Evolutionary conservation across 2,113 vertebrate species (phyloP), one percentile per base, ranked within the genome.

Genomic region (Greenwoodochromis staneri): DNA sequence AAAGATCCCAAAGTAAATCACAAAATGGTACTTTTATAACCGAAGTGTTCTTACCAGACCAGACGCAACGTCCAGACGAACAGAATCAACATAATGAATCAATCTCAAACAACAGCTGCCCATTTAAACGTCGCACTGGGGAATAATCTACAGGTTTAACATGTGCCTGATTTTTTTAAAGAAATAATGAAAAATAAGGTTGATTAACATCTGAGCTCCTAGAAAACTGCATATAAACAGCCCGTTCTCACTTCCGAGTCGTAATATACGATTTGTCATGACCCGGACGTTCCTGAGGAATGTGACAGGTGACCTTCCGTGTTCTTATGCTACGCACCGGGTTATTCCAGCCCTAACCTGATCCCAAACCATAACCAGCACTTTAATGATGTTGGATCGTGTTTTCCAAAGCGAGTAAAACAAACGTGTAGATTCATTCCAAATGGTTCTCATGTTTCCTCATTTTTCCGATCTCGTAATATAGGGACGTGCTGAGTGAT

Each of bases 21-120:
- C 69, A 47, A 29, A 73, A 73, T 17, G 14, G 8, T 73, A 17
- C 38, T 45, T 45, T 73, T 73, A 45, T 29, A 47, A 45, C 40
- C 5, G 2, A 42, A 24, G 8, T 16, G 5, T 27, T 42, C n/a
- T 40, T 3, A 16, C 12, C 38, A 38, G 63, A n/a, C 17, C 17
- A 36, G 57, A 63, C 13, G 5, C 59, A 19, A 7, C 4, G 17
- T 0, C 31, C 31, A 0, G 59, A 63, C 3, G 3, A 63, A 63
- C 9, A 63, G 59, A n/a, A 36, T 66, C 61, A 66, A n/a, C 31
- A 12, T 36, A 0, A n/a, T 66, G 9, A 66, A 38, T 66, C 61
- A 3, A 38, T 66, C 4, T 66, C 61, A 5, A n/a, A 7, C 21
- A 47, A 0, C 13, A 29, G 40, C 14, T 47, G 13, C 24, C 24